Evolutionary conservation across 1,140 invertebrate species (phyloP), one percentile per base, ranked within the genome.

Genomic region (Lithobius niger): DNA sequence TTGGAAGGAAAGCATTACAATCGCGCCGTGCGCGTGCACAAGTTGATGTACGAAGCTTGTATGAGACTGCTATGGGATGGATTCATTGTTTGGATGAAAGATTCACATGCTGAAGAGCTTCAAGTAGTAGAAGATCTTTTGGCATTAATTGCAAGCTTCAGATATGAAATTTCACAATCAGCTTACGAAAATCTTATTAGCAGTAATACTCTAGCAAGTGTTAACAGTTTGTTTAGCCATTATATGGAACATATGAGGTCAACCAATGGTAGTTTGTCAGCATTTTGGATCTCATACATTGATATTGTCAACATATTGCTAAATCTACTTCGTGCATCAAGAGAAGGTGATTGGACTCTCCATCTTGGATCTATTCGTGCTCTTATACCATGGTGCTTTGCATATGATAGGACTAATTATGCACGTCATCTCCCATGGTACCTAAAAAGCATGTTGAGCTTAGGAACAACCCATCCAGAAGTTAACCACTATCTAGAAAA

Each of bases 281-380:
- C 43, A 21, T 45, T 45, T 21, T 45, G 43, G 43, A 45, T 45
- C 16, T 18, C 19, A 45, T 45, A 45, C 43, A 45, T 45, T 18
- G 43, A 45, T 19, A 45, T 45, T 16, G 19, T 45, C 16, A 21
- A 45, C 16, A 4, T 45, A 21, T 21, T 45, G 6, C 43, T 45
- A 18, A 21, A 21, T 18, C 22, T 45, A 45, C 16, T 45, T 18
- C 16, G 43, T 18, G 22, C 16, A 18, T 18, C 16, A 6, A 45
- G 43, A 45, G 43, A 45, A 45, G 43, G 43, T 18, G 22, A 45
- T 21, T 45, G 43, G 43, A 16, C 4, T 45, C 43, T 45, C n/a
- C n/a, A n/a, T n/a, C n/a, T n/a, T n/a, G n/a, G n/a, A n/a, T n/a
- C n/a, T n/a, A n/a, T n/a, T n/a, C n/a, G n/a, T n/a, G n/a, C n/a